Base-by-base conservation (phyloP, 2,888 invertebrate genomes). In the Chrysodeixis includens region DNA sequence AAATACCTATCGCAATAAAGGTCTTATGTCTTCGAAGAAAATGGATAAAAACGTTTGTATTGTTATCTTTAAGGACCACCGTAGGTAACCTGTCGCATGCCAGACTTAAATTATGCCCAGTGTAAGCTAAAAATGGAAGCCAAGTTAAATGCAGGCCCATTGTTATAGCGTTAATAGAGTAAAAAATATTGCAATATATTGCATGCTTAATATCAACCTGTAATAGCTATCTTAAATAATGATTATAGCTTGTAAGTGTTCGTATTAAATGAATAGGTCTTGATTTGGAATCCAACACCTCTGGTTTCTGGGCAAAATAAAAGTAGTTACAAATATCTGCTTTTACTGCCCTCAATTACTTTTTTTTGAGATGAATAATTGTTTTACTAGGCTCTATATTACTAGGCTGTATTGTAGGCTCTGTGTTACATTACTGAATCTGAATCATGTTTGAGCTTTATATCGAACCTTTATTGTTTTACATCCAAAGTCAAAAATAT, bases 111-210 rank as follows among this genome's bases (percentile, higher is more conserved):
- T 49, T 20, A 49, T 49, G 46, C 20, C 20, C 18, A 49, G 46
- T 49, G 46, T 49, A 49, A 49, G 46, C 46, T 40, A 40, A 40
- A 49, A 49, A 49, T 49, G 46, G 46, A 49, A 20, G 46, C 18
- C 18, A 49, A 49, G 46, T 20, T 18, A 20, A 49, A 49, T 49
- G 46, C 10, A 18, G 46, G 1, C 18, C 46, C 18, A 49, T 49
- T 49, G 18, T 49, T 49, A 10, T 20, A n/a, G 40, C n/a, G 40
- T 40, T n/a, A 40, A 40, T 40, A n/a, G n/a, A 40, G n/a, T 40
- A 40, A 40, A 40, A 40, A 40, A 40, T 40, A 14, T 35, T 5
- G 35, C 35, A 35, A 35, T 35, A 35, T 35, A 40, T 40, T 40
- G 40, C 40, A n/a, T n/a, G 14, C 40, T 5, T n/a, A 40, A 40